A percentile compares a stretch with the other conserved stretches of the same genome.
phyloP scores from a whole-genome alignment of 2,113 vertebrate genomes.

The Ciconia boyciana region DNA sequence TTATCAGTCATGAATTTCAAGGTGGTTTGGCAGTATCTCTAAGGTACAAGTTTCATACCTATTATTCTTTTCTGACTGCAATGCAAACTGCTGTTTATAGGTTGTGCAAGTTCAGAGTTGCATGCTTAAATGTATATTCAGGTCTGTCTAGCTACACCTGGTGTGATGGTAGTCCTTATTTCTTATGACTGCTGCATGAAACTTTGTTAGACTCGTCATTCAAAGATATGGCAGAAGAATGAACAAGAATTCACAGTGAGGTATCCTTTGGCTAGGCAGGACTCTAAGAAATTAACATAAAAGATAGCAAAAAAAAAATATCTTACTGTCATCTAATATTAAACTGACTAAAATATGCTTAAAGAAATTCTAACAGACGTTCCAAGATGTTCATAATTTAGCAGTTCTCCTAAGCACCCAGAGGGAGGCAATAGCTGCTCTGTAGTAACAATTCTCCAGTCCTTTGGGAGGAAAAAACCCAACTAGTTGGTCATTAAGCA shows the following conservation, averaged over 20 bases:
- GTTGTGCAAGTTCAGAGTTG: background rate
- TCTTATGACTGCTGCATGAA: background rate
- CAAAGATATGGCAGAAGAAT: background rate
- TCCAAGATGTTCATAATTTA: background rate
- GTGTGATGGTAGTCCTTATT: background rate
- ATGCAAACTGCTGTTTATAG: background rate
- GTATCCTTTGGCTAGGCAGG: background rate
- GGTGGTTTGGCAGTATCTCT: background rate
- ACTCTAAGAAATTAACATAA: background rate
- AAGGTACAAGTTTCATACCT: background rate
- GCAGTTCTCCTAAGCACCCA: background rate
- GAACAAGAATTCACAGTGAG: background rate
- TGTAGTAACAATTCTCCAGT: background rate
- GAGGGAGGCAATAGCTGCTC: conserved; percentile 2
- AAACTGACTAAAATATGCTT: background rate
- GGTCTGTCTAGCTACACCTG: background rate
- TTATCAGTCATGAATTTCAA: background rate
- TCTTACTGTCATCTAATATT: background rate
- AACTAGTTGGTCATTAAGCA: background rate
- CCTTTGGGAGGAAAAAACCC: background rate
- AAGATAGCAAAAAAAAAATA: background rate
- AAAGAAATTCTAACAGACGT: background rate
- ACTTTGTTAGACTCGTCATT: background rate
- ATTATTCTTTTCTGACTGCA: rapidly evolving
- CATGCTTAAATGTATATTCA: background rate